Percentiles rank a stretch among this genome's conserved stretches.
phyloP scores from a whole-genome alignment of 2,888 invertebrate genomes.

The Drosophila prolongata region DNA sequence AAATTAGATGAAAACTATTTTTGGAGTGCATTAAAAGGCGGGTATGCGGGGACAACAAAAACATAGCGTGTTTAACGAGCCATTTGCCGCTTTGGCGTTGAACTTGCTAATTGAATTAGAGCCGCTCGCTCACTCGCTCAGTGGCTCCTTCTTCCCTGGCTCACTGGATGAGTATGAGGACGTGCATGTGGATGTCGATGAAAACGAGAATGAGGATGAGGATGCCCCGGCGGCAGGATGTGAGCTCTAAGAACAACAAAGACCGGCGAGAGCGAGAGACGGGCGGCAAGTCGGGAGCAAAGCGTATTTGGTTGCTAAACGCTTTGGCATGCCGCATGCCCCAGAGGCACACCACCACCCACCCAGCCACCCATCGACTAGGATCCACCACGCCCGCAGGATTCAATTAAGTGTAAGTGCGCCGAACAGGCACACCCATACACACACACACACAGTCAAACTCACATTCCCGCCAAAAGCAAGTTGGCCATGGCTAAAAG shows the following conservation, averaged over 20 bases:
- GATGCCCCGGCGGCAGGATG: constrained; percentile 41
- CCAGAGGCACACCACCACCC: constrained; percentile 44
- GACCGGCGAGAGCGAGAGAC: constrained; percentile 4
- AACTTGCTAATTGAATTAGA: constrained; percentile 81
- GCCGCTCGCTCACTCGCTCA: constrained; percentile 52
- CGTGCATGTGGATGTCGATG: not conserved
- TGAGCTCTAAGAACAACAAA: constrained; percentile 42
- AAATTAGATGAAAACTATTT: not conserved
- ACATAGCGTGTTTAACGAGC: constrained; percentile 78
- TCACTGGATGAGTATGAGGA: constrained; percentile 16
- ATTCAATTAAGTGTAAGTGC: constrained; percentile 78
- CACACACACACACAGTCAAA: not conserved
- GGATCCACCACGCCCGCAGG: constrained; percentile 67
- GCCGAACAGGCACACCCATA: constrained; percentile 33
- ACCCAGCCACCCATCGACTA: not conserved
- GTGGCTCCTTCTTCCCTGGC: constrained; percentile 28
- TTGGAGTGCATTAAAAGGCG: constrained; percentile 5
- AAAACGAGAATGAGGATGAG: constrained; percentile 14
- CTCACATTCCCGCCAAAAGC: constrained; percentile 11
- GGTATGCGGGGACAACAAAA: constrained; percentile 20
- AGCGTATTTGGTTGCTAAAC: constrained; percentile 65
- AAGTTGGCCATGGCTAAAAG: constrained; percentile 9
- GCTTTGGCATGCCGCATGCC: constrained; percentile 74
- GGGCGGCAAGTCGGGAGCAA: constrained; percentile 33
- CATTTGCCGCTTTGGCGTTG: constrained; percentile 80